Evolutionary conservation across 2,888 invertebrate species (phyloP).

Genomic region (Corbicula japonica): DNA sequence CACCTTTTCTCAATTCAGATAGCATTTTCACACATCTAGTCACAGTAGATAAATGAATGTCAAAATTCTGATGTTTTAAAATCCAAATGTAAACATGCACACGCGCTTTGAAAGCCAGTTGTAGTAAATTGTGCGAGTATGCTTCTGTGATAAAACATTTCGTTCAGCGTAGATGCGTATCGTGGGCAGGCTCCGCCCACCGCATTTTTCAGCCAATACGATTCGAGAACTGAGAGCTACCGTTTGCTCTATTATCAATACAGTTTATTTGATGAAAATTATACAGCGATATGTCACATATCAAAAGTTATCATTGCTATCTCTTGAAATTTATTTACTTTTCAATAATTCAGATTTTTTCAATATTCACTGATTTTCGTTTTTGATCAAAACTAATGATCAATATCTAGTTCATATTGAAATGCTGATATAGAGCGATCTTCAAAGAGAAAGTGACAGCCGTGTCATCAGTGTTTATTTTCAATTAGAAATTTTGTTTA

Average conservation of each 20-base stretch:
- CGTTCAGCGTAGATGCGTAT: conserved; percentile 40
- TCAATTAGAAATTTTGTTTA: conserved; percentile 40
- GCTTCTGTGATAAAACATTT: conserved; percentile 12
- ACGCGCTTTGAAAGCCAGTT: conserved; percentile 39
- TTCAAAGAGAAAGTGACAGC: conserved; percentile 34
- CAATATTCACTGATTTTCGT: conserved; percentile 37
- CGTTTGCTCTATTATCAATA: conserved; percentile 12
- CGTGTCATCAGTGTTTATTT: conserved; percentile 34
- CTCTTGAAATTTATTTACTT: conserved; percentile 35
- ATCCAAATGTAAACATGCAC: conserved; percentile 47
- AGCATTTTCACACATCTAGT: conserved; percentile 38
- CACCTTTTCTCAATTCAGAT: conserved; percentile 17
- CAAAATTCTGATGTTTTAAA: conserved; percentile 27
- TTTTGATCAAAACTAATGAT: conserved; percentile 23
- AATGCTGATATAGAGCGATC: conserved; percentile 16
- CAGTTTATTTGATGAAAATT: conserved; percentile 21
- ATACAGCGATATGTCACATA: conserved; percentile 12
- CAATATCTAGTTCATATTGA: conserved; percentile 17
- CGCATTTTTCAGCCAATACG: conserved; percentile 14
- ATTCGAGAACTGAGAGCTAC: background rate
- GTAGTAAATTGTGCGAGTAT: conserved; percentile 30
- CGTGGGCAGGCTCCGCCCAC: conserved; percentile 33
- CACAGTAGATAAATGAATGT: conserved; percentile 39
- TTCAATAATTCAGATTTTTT: conserved; percentile 35
- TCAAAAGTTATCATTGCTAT: conserved; percentile 35